Percentiles rank a stretch among this genome's conserved stretches.
These are phyloP conservation scores for Chromoteleia sp. DNA, from an alignment of 2,888 invertebrate genomes.

Conservation along the genomic window DNA sequence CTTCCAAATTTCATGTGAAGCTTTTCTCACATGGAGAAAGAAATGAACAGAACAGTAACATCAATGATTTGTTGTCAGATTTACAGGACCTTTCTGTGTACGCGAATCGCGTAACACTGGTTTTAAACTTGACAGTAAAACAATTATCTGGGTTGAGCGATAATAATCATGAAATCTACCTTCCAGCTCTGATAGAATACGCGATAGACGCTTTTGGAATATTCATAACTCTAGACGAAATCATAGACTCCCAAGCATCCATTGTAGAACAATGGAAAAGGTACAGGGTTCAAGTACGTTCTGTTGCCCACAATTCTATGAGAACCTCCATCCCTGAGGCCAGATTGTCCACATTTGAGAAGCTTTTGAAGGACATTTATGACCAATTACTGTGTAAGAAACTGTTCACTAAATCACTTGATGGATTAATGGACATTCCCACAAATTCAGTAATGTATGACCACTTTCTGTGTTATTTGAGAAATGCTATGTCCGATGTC, in stretches of 20 bases:
- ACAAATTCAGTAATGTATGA: conserved; percentile 86
- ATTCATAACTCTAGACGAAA: conserved; percentile 89
- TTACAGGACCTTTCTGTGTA: conserved; percentile 80
- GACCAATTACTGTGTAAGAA: conserved; percentile 87
- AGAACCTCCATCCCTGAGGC: conserved; percentile 87
- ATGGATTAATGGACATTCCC: conserved; percentile 85
- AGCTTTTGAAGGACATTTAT: conserved; percentile 90
- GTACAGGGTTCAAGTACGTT: conserved; percentile 91
- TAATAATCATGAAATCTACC: conserved; percentile 78
- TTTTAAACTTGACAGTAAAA: conserved; percentile 77
- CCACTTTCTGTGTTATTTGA: conserved; percentile 89
- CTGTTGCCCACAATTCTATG: conserved; percentile 88
- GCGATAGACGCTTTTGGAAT: conserved; percentile 89
- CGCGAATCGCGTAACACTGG: conserved; percentile 77
- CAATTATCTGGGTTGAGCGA: conserved; percentile 79
- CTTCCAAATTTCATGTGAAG: conserved; percentile 86
- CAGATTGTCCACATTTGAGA: conserved; percentile 89
- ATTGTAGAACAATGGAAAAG: conserved; percentile 90
- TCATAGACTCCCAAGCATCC: conserved; percentile 86
- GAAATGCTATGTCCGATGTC: conserved; percentile 87
- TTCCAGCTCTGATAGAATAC: conserved; percentile 85
- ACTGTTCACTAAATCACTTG: conserved; percentile 84
- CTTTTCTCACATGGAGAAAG: conserved; percentile 83
- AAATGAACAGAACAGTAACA: conserved; percentile 81
- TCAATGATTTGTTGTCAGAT: conserved; percentile 78